Evolutionary conservation across 1,140 invertebrate species (phyloP).

Genomic region (Drosophila kanapiae): DNA sequence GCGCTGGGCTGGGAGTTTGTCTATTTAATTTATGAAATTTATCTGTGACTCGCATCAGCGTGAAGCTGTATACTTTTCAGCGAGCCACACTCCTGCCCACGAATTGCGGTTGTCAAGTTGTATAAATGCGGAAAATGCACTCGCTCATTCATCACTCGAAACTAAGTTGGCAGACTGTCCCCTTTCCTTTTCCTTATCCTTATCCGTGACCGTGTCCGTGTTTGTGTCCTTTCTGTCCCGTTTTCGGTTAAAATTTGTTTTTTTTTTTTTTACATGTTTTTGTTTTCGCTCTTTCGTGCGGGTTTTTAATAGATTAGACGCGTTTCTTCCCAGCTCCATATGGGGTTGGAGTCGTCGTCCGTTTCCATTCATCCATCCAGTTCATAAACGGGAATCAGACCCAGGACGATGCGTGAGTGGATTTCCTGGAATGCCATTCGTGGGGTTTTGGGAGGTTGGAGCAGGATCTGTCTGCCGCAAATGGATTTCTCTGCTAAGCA

Average conservation of each 20-base stretch:
- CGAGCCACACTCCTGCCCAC: constrained; percentile 10
- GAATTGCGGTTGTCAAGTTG: constrained; percentile 50
- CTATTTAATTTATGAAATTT: constrained; percentile 85
- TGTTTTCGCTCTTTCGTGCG: constrained; percentile 34
- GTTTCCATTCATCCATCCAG: constrained; percentile 2
- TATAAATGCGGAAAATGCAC: constrained; percentile 56
- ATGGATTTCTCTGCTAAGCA: constrained; percentile 10
- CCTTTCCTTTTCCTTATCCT: constrained; percentile 13
- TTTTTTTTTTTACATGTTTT: constrained; percentile 15
- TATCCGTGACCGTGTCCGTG: neutral
- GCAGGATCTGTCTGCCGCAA: constrained; percentile 10
- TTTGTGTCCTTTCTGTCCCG: constrained; percentile 31
- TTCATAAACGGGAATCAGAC: constrained; percentile 56
- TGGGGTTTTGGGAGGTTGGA: neutral
- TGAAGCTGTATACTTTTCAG: constrained; percentile 26
- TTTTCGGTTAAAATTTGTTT: constrained; percentile 52
- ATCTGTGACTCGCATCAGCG: constrained; percentile 70
- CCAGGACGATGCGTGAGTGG: constrained; percentile 38
- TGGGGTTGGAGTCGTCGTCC: constrained; percentile 6
- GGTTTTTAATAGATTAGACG: constrained; percentile 72
- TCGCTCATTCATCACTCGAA: constrained; percentile 57
- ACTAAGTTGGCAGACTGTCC: constrained; percentile 29
- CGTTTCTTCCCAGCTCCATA: neutral
- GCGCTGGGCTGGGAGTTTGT: constrained; percentile 39
- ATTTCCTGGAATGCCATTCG: constrained; percentile 3